These are phyloP conservation scores for Bubo scandiacus DNA, from an alignment of 2,113 vertebrate genomes.

Conservation along the genomic window DNA sequence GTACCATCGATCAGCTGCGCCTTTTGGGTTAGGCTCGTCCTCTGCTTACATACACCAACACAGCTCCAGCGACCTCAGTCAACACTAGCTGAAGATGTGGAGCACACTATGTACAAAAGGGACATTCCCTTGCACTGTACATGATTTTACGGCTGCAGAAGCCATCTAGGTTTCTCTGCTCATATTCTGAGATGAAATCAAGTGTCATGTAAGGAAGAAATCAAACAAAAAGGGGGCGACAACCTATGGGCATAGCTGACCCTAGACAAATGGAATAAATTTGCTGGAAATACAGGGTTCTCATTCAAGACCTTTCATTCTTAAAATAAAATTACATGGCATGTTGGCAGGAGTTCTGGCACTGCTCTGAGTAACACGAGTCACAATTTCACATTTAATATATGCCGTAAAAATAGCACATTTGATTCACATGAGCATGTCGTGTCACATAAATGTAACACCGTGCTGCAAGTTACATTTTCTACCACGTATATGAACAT, in stretches of 20 bases:
- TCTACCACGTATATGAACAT: neutral
- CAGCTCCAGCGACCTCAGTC: neutral
- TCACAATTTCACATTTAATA: constrained; percentile 51
- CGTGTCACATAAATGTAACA: neutral
- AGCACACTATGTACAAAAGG: neutral
- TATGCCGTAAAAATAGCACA: neutral
- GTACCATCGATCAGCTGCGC: rapidly evolving
- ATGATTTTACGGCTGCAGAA: neutral
- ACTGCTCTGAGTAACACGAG: constrained; percentile 16
- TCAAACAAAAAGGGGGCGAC: constrained; percentile 33
- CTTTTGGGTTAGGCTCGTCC: neutral
- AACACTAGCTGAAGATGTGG: neutral
- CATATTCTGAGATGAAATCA: constrained; percentile 45
- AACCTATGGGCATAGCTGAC: constrained; percentile 44
- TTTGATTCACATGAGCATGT: constrained; percentile 25
- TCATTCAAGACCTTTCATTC: constrained; percentile 49
- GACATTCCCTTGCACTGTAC: neutral
- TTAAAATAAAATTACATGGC: constrained; percentile 56
- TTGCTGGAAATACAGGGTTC: constrained; percentile 47
- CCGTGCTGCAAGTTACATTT: neutral
- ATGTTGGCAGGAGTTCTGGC: constrained; percentile 37
- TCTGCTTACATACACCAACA: neutral
- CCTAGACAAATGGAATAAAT: constrained; percentile 60
- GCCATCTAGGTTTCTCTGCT: neutral
- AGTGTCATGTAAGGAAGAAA: constrained; percentile 42